These are phyloP conservation scores for Stegana nigrithorax DNA, from an alignment of 2,888 invertebrate genomes.

Conservation along the genomic window DNA sequence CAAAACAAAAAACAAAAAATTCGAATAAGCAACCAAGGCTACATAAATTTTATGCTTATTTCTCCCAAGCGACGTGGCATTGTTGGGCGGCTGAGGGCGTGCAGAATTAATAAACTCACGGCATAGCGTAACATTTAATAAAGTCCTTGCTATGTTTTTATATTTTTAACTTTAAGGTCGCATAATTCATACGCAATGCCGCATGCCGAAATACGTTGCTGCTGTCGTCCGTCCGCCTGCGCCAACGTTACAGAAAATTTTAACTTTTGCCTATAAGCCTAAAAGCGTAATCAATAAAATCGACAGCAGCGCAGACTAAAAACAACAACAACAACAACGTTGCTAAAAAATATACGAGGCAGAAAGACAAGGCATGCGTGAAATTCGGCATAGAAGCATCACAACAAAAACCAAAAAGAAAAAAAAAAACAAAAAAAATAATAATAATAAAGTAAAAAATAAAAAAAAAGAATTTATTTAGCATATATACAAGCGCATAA, in stretches of 20 bases:
- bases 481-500: constrained; percentile 6
- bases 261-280: constrained; percentile 2
- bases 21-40: not conserved
- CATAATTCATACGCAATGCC: not conserved
- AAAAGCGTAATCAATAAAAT: constrained; percentile 13
- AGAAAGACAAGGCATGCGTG: constrained; percentile 7
- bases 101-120: not conserved
- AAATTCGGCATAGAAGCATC: not conserved
- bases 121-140: constrained; percentile 2
- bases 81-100: no score
- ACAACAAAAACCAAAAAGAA: not conserved
- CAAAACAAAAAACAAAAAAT: not conserved
- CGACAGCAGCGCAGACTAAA: not conserved
- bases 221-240: no score
- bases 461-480: no score
- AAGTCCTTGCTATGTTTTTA: not conserved
- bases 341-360: constrained; percentile 5
- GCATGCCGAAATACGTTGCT: no score
- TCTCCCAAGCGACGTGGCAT: no score
- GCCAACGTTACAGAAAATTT: no score
- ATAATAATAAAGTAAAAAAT: no score
- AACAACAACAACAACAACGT: not conserved
- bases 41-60: no score
- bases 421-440: not conserved
- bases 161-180: not conserved